Evolutionary conservation across 2,113 vertebrate species (phyloP), one percentile per base, ranked within the genome.

Genomic region (Pseudopipra pipra): DNA sequence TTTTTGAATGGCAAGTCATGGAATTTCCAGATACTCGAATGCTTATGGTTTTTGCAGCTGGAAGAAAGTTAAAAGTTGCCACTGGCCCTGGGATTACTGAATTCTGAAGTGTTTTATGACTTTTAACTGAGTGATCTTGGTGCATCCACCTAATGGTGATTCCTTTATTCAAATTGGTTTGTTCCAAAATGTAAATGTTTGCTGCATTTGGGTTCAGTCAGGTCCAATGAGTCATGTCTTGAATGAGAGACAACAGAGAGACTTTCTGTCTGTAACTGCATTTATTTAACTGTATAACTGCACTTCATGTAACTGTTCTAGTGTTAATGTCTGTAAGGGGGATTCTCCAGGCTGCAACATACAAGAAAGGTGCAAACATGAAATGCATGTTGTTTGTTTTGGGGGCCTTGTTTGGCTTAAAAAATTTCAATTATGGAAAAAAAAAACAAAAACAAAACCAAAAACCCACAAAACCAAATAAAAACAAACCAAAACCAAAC

Each of bases 311-410:
- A 95, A 96, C 85, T 89, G 94, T 97, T 97, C 95, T 95, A 96
- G 93, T 97, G 96, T 95, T 97, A 96, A 97, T 97, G 97, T 96
- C 91, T 98, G 98, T 98, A 97, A 98, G 98, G 98, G 98, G 98
- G 97, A 98, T 98, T 98, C 98, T 98, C 98, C 98, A 98, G 99
- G 99, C 99, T 99, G 99, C 98, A 98, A 98, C 99, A 98, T 99
- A 99, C 99, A 99, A 99, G 99, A 99, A 99, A 99, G 99, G 99
- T 99, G 98, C 98, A 99, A 99, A 99, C 99, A 99, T 99, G 98
- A 99, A 99, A 99, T 99, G 99, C 99, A 99, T 99, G 99, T 99
- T 98, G 98, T 98, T 98, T 99, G 99, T 98, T 99, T 98, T 98
- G 98, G 99, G 98, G 98, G 98, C 98, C 98, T 98, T 72, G 96